Evolutionary conservation across 2,797 vertebrate species (phyloP), one percentile per base, ranked within the genome.

Genomic region (Danio albolineatus): DNA sequence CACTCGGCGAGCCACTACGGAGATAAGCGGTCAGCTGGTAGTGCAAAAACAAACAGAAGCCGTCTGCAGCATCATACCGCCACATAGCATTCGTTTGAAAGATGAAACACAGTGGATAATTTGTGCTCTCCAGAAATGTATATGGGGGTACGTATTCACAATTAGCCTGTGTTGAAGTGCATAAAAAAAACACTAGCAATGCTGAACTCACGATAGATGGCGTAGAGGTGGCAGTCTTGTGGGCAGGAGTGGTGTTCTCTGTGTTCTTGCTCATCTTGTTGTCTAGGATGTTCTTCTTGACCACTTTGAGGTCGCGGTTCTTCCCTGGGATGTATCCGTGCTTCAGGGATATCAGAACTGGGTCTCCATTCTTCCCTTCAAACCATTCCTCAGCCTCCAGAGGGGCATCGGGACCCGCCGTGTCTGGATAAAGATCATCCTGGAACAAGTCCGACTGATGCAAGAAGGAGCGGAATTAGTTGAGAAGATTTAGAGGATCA

Each of bases 361-460:
- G 98, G 1, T 98, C 96, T 0, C 96, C 97, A 0, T 97, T 96
- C 90, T 96, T 97, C 19, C 97, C 97, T 0, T 97, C 96, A 39
- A 97, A 96, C 98, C 98, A 99, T 0, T 98, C 97, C 85, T 98
- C 97, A 0, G 97, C 97, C 86, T 99, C 97, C 86, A 99, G 86
- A 0, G 95, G 90, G 0, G 95, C 94, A 36, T 99, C 97, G 0
- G 97, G 96, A 44, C 97, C 98, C 0, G 96, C 93, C 0, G 98
- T 99, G 86, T 99, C 96, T 0, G 98, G 98, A 88, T 99, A 99
- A 88, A 99, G 90, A 85, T 99, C 98, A 0, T 99, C 98, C 88
- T 99, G 97, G 92, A 99, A 99, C 81, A 99, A 92, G 93, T 99
- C 98, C 1, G 97, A 98, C 97, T 98, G 85, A 41, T 12, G 53